phyloP scores from a whole-genome alignment of 2,797 vertebrate species.

The Aldrovandia affinis region DNA sequence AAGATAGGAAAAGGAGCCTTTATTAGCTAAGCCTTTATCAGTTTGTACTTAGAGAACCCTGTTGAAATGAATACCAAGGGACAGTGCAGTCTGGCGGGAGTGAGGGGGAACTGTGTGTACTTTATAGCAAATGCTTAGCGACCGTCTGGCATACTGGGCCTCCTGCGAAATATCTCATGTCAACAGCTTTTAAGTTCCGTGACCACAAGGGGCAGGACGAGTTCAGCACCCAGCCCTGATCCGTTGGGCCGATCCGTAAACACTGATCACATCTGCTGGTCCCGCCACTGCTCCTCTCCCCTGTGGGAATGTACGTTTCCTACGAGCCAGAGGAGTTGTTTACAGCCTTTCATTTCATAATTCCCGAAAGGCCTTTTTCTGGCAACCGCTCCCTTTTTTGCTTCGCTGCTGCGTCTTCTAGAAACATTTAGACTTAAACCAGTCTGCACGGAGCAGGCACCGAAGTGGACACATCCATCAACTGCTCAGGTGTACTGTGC shows the following conservation, averaged over 20 bases:
- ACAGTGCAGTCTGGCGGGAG: neutral
- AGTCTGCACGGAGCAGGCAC: neutral
- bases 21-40: neutral
- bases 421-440: neutral
- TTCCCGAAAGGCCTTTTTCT: neutral
- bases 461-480: neutral
- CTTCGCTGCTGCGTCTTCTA: neutral
- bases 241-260: neutral
- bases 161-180: neutral
- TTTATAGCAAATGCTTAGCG: neutral
- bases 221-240: neutral
- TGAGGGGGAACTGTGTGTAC: neutral
- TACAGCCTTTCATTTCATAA: neutral
- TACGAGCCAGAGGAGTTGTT: neutral
- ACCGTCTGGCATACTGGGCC: neutral
- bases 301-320: neutral
- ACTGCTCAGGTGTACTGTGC: neutral
- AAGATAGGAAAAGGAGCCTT: constrained; percentile 45
- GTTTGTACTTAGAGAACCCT: neutral
- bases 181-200: neutral
- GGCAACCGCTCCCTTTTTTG: neutral
- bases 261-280: neutral
- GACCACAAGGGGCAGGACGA: constrained; percentile 1
- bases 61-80: neutral
- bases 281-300: neutral